These are phyloP conservation scores for Pogonus chalceus DNA, from an alignment of 1,140 invertebrate species.

Conservation along the genomic window DNA sequence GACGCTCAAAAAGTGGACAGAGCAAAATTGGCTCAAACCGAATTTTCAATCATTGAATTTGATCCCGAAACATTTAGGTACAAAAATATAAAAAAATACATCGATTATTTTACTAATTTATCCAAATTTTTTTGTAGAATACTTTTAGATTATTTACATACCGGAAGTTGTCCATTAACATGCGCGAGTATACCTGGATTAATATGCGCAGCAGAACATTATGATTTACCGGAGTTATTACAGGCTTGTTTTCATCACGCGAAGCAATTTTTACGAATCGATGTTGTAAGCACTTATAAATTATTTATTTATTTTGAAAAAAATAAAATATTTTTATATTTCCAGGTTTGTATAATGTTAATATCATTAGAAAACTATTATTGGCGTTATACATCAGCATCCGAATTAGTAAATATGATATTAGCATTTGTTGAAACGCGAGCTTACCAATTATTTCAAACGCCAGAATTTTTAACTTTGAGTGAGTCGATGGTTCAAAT, in stretches of 20 bases:
- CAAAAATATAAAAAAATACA: too few species aligned
- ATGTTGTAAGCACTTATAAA: constrained; percentile 53
- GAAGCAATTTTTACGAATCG: constrained; percentile 84
- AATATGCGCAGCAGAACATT: constrained; percentile 89
- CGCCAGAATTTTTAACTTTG: constrained; percentile 70
- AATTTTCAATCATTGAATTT: constrained; percentile 93
- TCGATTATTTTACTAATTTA: too few species aligned
- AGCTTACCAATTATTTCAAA: constrained; percentile 72
- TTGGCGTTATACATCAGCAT: constrained; percentile 89
- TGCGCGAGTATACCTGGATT: constrained; percentile 86
- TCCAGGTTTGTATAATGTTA: constrained; percentile 78
- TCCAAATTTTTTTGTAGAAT: too few species aligned
- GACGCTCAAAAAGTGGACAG: constrained; percentile 89
- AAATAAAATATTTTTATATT: background rate
- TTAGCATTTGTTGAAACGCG: constrained; percentile 80
- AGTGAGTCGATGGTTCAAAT: constrained; percentile 92
- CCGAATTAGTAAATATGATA: constrained; percentile 89
- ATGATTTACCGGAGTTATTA: constrained; percentile 82
- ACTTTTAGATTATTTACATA: constrained; percentile 83
- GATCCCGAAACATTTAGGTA: constrained; percentile 89
- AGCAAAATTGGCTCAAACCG: constrained; percentile 81
- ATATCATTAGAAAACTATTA: constrained; percentile 89
- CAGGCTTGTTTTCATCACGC: constrained; percentile 93
- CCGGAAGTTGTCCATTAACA: constrained; percentile 81
- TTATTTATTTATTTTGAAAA: constrained; percentile 11